Conservation (phyloP, 2,113 vertebrate genomes). For the Etheostoma cragini region DNA sequence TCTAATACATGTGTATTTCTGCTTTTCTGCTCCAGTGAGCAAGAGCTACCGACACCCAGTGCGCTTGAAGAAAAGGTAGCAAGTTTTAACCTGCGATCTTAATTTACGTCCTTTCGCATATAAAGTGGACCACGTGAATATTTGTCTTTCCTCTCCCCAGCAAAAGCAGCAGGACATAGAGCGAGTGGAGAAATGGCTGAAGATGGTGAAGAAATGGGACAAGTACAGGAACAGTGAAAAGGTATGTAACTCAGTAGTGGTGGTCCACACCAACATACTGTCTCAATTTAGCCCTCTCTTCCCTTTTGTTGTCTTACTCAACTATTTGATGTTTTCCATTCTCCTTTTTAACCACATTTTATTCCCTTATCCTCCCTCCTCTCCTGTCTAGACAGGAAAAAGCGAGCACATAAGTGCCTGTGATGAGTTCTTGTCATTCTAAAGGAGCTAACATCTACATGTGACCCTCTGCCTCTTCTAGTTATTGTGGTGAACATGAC, state of each 20-base stretch:
- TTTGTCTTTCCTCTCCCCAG: slow-evolving; percentile 68
- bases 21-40: slow-evolving; percentile 81
- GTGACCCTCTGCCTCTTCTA: background rate
- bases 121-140: background rate
- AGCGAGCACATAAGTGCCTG: slow-evolving; percentile 9
- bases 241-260: slow-evolving; percentile 72
- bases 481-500: slow-evolving; percentile 16
- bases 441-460: background rate
- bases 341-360: slow-evolving; percentile 33
- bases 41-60: slow-evolving; percentile 88
- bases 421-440: slow-evolving; percentile 30
- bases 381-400: slow-evolving; percentile 14
- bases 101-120: background rate
- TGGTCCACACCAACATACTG: background rate
- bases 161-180: slow-evolving; percentile 91
- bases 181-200: slow-evolving; percentile 93
- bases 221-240: slow-evolving; percentile 93
- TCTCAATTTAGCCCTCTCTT: slow-evolving; percentile 24
- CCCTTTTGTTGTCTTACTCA: background rate
- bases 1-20: slow-evolving; percentile 18
- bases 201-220: slow-evolving; percentile 94
- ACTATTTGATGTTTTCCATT: slow-evolving; percentile 54
- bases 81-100: background rate
- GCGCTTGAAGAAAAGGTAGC: slow-evolving; percentile 90
- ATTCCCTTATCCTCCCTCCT: slow-evolving; percentile 6